Percentiles rank a stretch among this genome's conserved stretches.
Conservation (phyloP, 1,140 invertebrate genomes). For the Triops longicaudatus region DNA sequence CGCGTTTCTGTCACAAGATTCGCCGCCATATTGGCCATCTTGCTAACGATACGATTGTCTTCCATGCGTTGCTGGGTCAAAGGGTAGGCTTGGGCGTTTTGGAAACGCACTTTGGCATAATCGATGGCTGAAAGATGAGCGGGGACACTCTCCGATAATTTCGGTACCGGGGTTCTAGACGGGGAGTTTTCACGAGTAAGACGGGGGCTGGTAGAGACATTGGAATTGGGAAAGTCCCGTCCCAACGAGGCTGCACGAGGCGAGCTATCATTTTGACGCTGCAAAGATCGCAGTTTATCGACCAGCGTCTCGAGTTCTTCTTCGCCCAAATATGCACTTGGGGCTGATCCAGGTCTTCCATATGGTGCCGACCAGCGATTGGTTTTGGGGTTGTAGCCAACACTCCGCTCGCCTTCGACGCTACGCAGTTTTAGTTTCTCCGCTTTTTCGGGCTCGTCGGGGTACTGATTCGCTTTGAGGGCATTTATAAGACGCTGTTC, state of each 20-base stretch:
- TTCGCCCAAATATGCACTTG: slow-evolving; percentile 32
- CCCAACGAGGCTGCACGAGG: slow-evolving; percentile 18
- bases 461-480: slow-evolving; percentile 53
- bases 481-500: slow-evolving; percentile 69
- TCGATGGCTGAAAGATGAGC: slow-evolving; percentile 46
- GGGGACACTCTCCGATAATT: slow-evolving; percentile 25
- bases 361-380: slow-evolving; percentile 17
- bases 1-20: slow-evolving; percentile 35
- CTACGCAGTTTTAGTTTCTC: slow-evolving; percentile 29
- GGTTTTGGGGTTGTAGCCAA: slow-evolving; percentile 15
- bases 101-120: slow-evolving; percentile 56
- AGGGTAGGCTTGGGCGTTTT: slow-evolving; percentile 47
- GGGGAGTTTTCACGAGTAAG: slow-evolving; percentile 37
- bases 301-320: slow-evolving; percentile 32
- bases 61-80: slow-evolving; percentile 46
- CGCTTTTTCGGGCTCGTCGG: slow-evolving; percentile 23
- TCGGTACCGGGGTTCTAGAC: slow-evolving; percentile 17
- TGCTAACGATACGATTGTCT: slow-evolving; percentile 43
- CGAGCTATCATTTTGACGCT: slow-evolving; percentile 28
- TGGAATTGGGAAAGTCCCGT: neutral
- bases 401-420: slow-evolving; percentile 25
- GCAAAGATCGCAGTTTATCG: slow-evolving; percentile 27
- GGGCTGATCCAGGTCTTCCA: slow-evolving; percentile 29
- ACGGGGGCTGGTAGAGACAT: slow-evolving; percentile 29
- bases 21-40: slow-evolving; percentile 31